phyloP scores from a whole-genome alignment of 2,888 invertebrate species.

The Lamellibrachia columna region DNA sequence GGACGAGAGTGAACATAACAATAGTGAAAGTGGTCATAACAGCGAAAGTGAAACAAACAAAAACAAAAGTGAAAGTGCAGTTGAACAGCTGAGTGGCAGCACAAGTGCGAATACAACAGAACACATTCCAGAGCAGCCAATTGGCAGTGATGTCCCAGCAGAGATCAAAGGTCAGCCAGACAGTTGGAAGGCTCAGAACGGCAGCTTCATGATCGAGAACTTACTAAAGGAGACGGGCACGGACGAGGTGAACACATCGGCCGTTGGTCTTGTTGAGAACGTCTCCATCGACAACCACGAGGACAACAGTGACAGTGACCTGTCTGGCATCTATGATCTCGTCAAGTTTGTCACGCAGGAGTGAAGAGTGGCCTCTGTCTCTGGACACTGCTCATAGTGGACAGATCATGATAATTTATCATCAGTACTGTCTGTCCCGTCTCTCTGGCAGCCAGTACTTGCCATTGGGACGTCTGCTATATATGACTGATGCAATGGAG shows the following conservation, averaged over 20 bases:
- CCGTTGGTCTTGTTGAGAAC: background rate
- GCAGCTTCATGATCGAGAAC: background rate
- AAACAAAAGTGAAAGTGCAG: background rate
- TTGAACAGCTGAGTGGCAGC: background rate
- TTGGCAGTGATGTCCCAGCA: background rate
- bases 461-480: no score
- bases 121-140: background rate
- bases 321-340: background rate
- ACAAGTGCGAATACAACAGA: background rate
- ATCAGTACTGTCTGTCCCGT: no score
- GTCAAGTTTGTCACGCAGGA: background rate
- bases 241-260: background rate
- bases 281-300: constrained; percentile 2
- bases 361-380: no score
- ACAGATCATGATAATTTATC: no score
- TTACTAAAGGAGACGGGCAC: background rate
- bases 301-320: background rate
- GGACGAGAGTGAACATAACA: background rate
- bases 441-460: no score
- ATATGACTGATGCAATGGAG: no score
- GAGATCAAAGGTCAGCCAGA: background rate
- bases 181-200: background rate
- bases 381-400: no score
- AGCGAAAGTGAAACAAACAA: background rate
- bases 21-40: constrained; percentile 9